Conservation (phyloP, 2,113 vertebrate species). For the Phodopus roborovskii region DNA sequence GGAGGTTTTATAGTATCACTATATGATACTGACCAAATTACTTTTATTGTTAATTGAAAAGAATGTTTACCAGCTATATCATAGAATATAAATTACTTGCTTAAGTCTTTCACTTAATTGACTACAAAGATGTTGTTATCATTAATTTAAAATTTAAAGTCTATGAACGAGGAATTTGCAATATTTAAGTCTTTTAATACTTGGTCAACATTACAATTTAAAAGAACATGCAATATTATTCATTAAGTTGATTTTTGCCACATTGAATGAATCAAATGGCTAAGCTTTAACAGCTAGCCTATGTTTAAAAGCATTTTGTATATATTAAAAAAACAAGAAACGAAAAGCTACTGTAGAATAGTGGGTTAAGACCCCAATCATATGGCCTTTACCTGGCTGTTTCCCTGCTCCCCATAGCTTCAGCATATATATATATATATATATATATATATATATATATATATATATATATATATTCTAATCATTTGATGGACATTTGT, state of each 20-base stretch:
- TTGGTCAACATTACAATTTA: conserved; percentile 48
- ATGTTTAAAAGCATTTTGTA: background rate
- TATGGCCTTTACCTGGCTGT: background rate
- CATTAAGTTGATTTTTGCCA: background rate
- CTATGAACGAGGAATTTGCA: conserved; percentile 15
- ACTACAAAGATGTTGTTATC: background rate
- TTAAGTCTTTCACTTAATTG: background rate
- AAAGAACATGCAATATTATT: conserved; percentile 2
- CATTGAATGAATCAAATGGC: background rate
- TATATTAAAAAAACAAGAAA: background rate
- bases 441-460: background rate
- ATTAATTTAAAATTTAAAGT: conserved; percentile 37
- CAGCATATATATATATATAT: background rate
- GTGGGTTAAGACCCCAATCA: background rate
- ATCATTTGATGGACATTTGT: background rate
- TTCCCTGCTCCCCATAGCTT: background rate
- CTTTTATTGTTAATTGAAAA: conserved; percentile 32
- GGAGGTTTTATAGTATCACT: background rate
- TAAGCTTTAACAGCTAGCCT: conserved; percentile 21
- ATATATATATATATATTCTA: background rate
- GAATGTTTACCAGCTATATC: background rate
- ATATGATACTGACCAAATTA: background rate
- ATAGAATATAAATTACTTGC: background rate
- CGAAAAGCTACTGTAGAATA: background rate
- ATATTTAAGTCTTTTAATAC: conserved; percentile 16